Percentiles rank a stretch among this genome's conserved stretches.
Evolutionary conservation across 2,797 vertebrate genomes (phyloP).

Genomic region (Hybognathus amarus): DNA sequence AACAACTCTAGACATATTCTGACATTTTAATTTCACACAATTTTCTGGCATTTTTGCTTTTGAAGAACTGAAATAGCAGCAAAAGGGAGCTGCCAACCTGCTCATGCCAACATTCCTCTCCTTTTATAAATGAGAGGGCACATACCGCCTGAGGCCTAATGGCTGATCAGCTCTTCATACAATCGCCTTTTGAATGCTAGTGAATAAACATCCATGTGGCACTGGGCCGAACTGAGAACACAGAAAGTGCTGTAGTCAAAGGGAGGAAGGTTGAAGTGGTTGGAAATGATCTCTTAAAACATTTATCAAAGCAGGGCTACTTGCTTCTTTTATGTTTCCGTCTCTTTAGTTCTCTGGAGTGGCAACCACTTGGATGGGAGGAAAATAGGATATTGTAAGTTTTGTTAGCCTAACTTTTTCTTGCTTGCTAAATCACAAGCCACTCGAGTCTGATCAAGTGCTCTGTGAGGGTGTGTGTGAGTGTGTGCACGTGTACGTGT

Average conservation of each 20-base stretch:
- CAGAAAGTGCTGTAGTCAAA: slow-evolving; percentile 72
- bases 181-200: slow-evolving; percentile 83
- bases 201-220: slow-evolving; percentile 84
- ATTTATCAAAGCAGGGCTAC: slow-evolving; percentile 77
- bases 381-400: slow-evolving; percentile 85
- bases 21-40: slow-evolving; percentile 1
- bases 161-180: slow-evolving; percentile 82
- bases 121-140: slow-evolving; percentile 75
- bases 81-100: slow-evolving; percentile 38
- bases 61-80: slow-evolving; percentile 23
- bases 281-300: slow-evolving; percentile 75
- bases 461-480: slow-evolving; percentile 57
- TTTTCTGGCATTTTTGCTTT: slow-evolving; percentile 27
- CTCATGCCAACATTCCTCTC: slow-evolving; percentile 76
- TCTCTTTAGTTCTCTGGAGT: slow-evolving; percentile 83
- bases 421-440: slow-evolving; percentile 72
- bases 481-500: slow-evolving; percentile 55
- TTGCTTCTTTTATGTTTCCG: slow-evolving; percentile 80
- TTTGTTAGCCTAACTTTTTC: slow-evolving; percentile 75
- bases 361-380: slow-evolving; percentile 83
- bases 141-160: slow-evolving; percentile 77
- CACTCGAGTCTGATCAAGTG: slow-evolving; percentile 60
- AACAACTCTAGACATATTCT: neutral
- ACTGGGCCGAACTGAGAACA: slow-evolving; percentile 78
- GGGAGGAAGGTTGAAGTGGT: slow-evolving; percentile 65